These are phyloP conservation scores for Tortricodes alternella DNA, from an alignment of 2,888 invertebrate genomes.

Conservation along the genomic window DNA sequence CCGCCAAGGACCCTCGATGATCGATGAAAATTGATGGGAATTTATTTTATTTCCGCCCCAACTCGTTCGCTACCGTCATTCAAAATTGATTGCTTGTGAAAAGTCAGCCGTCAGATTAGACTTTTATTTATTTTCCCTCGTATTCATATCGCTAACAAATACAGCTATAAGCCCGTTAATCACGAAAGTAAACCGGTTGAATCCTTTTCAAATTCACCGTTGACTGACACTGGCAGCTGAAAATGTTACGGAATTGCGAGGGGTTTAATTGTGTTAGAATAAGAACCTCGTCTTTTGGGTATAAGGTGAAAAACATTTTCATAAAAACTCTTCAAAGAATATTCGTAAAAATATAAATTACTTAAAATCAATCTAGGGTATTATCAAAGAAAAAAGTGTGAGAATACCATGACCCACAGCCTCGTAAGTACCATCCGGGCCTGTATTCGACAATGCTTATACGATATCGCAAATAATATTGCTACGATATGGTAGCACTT, in stretches of 20 bases:
- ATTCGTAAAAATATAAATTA: no score
- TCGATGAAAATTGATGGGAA: constrained; percentile 63
- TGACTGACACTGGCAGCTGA: constrained; percentile 13
- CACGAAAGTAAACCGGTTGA: constrained; percentile 12
- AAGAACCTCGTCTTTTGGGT: no score
- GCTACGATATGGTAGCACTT: no score
- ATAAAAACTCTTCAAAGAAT: no score
- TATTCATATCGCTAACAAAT: constrained; percentile 25
- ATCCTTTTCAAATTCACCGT: constrained; percentile 19
- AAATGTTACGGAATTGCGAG: constrained; percentile 1
- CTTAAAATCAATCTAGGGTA: no score
- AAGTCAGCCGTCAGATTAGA: constrained; percentile 40
- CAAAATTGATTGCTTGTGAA: constrained; percentile 65
- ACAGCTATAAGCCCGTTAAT: constrained; percentile 24
- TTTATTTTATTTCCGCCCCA: constrained; percentile 55
- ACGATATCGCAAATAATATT: no score
- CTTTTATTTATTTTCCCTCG: constrained; percentile 31
- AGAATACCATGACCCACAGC: no score
- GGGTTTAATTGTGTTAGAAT: neutral
- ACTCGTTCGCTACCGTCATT: constrained; percentile 58
- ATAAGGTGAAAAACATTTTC: no score
- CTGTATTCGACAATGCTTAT: no score
- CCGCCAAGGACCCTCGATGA: constrained; percentile 54
- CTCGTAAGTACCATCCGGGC: no score
- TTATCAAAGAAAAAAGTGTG: no score